Conservation (phyloP, 2,888 invertebrate genomes). For the Drosophila robusta region DNA sequence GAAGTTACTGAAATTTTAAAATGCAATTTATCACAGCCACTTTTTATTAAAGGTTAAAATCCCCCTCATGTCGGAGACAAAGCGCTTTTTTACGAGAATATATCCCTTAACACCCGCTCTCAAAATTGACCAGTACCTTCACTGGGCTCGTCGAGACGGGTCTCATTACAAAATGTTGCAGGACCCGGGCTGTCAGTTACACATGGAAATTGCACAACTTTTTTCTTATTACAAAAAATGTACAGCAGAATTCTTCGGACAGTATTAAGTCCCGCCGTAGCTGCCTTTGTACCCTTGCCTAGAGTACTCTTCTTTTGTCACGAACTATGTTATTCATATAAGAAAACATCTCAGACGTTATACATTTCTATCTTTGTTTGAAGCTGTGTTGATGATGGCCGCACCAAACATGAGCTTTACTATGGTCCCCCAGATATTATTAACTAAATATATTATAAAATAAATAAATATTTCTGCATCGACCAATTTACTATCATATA, state of each 20-base stretch:
- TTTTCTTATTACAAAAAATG: constrained; percentile 77
- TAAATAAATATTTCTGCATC: too few relatives aligned
- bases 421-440: background rate
- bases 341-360: background rate
- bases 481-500: too few relatives aligned
- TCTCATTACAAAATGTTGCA: constrained; percentile 69
- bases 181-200: constrained; percentile 72
- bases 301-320: background rate
- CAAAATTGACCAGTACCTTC: constrained; percentile 35
- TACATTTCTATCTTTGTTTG: too few relatives aligned
- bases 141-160: constrained; percentile 20
- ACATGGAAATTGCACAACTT: constrained; percentile 82
- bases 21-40: constrained; percentile 50
- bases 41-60: constrained; percentile 44
- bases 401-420: background rate
- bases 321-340: background rate
- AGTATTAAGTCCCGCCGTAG: constrained; percentile 37
- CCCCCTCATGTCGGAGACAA: constrained; percentile 43
- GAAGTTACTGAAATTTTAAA: constrained; percentile 28
- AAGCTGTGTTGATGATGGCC: too few relatives aligned
- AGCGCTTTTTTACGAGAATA: constrained; percentile 32
- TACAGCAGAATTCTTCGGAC: constrained; percentile 53
- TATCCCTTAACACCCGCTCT: background rate
- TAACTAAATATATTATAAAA: too few relatives aligned
- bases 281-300: constrained; percentile 15